Base-by-base conservation (phyloP, 2,797 vertebrate species). In the Propithecus deckenii region DNA sequence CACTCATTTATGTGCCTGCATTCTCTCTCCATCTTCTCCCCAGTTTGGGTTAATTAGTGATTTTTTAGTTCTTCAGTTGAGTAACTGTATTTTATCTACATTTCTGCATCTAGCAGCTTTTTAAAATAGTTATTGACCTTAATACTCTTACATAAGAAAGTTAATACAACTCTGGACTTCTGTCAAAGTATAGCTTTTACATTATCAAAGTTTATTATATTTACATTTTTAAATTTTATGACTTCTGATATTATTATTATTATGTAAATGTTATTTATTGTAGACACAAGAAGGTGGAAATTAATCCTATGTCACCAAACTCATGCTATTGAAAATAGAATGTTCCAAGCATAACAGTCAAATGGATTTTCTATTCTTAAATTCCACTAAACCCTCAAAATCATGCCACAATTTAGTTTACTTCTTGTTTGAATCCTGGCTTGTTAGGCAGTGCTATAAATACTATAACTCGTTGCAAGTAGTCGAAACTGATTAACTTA, bases 101-200 rank as follows among this genome's bases (percentile, higher is more conserved):
- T 76, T 93, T 86, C 41, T 78, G 80, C 32, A 91, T 74, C 55
- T 71, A 92, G 55, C 22, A 41, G 50, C 22, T 91, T 89, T 79
- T 48, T 35, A 94, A 95, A 88, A 74, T 80, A 87, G 67, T 79
- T 91, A 48, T 15, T 93, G 75, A 93, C 85, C 41, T 92, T 80
- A 48, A 52, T 18, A 79, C 5, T 93, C 32, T 85, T 38, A 57
- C 55, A 50, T 63, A 81, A 94, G 41, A 75, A 88, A 87, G 9
- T 75, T 79, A 75, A 35, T 28, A 85, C 18, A 84, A 10, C 65
- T 84, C 81, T 30, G 28, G 84, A 79, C n/a, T 84, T 94, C 83
- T 75, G 38, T 91, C 75, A 75, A 22, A 12, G 14, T 46, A 55
- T 71, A 89, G 18, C 35, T 94, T 96, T 88, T 75, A 75, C 10